phyloP scores from a whole-genome alignment of 2,888 invertebrate species.

The Bugulina stolonifera region DNA sequence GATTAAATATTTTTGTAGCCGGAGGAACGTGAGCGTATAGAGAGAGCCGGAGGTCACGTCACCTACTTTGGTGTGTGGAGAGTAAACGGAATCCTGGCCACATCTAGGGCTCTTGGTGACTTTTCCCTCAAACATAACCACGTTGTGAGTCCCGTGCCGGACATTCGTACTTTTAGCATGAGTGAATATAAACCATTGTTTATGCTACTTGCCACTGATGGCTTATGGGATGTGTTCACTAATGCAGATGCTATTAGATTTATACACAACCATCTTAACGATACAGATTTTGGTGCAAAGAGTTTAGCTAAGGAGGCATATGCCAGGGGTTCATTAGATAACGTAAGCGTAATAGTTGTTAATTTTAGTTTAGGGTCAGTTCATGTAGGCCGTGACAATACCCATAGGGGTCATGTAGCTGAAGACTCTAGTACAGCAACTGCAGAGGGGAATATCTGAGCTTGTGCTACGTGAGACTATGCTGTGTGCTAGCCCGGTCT shows the following conservation, averaged over 20 bases:
- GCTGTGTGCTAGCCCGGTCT: too few species aligned
- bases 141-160: conserved; percentile 89
- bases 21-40: conserved; percentile 82
- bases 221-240: conserved; percentile 90
- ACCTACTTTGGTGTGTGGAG: conserved; percentile 94
- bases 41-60: conserved; percentile 89
- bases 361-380: conserved; percentile 58
- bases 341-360: conserved; percentile 87
- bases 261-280: conserved; percentile 75
- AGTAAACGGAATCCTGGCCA: conserved; percentile 88
- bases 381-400: not conserved
- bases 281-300: conserved; percentile 83
- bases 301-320: conserved; percentile 84
- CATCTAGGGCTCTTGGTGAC: conserved; percentile 84
- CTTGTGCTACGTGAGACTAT: too few species aligned
- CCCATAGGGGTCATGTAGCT: too few species aligned
- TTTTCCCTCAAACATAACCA: conserved; percentile 89
- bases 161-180: conserved; percentile 84
- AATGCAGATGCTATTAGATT: conserved; percentile 90
- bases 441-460: too few species aligned
- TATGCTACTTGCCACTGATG: conserved; percentile 86
- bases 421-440: too few species aligned
- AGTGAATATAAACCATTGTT: conserved; percentile 78
- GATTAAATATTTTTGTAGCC: conserved; percentile 63
- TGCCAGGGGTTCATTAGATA: conserved; percentile 85